Percentiles rank a stretch among this genome's conserved stretches.
Conservation (phyloP, 2,888 invertebrate species). For the Arctia plantaginis region DNA sequence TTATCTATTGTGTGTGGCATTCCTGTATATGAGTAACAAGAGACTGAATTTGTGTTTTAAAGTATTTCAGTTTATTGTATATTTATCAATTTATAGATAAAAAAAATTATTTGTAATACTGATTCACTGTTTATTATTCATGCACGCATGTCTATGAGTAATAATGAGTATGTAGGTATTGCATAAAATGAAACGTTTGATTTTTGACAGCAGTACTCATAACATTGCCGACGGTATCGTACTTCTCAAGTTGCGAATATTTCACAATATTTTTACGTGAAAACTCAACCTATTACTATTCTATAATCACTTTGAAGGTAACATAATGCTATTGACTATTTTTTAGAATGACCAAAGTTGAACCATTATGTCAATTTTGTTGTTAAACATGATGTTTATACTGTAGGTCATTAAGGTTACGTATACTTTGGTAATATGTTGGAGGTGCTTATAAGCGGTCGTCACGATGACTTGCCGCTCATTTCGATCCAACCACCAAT, state of each 20-base stretch:
- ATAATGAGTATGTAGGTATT: neutral
- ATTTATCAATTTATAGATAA: too few species aligned
- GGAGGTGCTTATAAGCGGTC: slow-evolving; percentile 74
- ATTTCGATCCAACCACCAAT: slow-evolving; percentile 81
- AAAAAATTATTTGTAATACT: too few species aligned
- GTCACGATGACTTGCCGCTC: slow-evolving; percentile 68
- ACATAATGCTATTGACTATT: neutral
- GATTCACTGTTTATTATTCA: neutral
- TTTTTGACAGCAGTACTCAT: slow-evolving; percentile 16
- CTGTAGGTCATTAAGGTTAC: slow-evolving; percentile 62
- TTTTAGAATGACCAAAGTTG: neutral
- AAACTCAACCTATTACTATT: slow-evolving; percentile 14
- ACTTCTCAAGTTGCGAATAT: slow-evolving; percentile 32
- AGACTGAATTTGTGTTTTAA: too few species aligned
- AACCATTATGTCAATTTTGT: slow-evolving; percentile 24
- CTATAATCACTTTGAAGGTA: slow-evolving; percentile 18
- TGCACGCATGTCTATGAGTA: neutral
- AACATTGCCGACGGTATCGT: slow-evolving; percentile 9
- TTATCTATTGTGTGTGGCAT: too few species aligned
- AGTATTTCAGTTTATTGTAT: neutral
- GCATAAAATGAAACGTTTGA: slow-evolving; percentile 17
- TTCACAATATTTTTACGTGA: slow-evolving; percentile 37
- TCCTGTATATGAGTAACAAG: too few species aligned
- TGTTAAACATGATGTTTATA: slow-evolving; percentile 51
- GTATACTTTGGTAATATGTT: slow-evolving; percentile 70